A percentile compares a stretch with the other conserved stretches of the same genome.
phyloP scores from a whole-genome alignment of 2,113 vertebrate species.

The Chaetops frenatus region DNA sequence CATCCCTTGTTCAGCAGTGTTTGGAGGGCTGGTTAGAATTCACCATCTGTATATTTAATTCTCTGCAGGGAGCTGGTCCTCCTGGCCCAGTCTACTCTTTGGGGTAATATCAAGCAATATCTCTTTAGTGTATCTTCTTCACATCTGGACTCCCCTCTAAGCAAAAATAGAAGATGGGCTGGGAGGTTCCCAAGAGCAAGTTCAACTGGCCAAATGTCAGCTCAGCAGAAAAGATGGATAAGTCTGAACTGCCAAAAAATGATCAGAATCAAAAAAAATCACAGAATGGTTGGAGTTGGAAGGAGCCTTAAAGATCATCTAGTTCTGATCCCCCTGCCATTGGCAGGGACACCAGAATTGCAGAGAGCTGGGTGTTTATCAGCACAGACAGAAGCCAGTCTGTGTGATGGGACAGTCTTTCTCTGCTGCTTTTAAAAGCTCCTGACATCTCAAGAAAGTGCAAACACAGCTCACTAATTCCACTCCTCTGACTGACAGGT shows the following conservation, averaged over 20 bases:
- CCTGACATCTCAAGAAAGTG: neutral
- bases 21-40: neutral
- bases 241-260: neutral
- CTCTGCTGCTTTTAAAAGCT: neutral
- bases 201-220: neutral
- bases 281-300: neutral
- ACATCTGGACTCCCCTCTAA: neutral
- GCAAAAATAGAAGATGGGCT: neutral
- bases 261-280: neutral
- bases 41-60: constrained; percentile 7
- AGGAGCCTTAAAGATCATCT: neutral
- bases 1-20: neutral
- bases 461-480: neutral
- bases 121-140: neutral
- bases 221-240: neutral
- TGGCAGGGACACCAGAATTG: neutral
- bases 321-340: neutral
- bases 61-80: constrained; percentile 1
- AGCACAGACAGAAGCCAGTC: neutral
- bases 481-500: neutral
- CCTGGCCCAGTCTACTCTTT: neutral
- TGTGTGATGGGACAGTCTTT: neutral
- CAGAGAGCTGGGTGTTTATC: neutral
- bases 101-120: neutral
- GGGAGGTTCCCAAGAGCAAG: neutral